Conservation (phyloP, 2,888 invertebrate genomes). For the Lasioglossum calceatum region DNA sequence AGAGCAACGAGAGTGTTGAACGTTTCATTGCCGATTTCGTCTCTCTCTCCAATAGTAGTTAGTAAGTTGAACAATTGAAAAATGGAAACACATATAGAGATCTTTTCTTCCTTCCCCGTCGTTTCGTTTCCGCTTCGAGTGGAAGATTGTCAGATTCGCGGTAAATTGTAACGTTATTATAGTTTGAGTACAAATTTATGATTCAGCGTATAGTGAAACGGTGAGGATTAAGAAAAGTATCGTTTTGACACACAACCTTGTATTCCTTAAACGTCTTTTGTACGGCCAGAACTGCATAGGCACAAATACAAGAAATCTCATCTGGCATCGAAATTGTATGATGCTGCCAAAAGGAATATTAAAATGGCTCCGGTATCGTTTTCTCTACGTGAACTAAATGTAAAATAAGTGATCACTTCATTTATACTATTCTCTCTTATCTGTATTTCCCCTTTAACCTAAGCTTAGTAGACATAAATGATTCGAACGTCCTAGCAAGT, state of each 20-base stretch:
- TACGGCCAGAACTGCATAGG: slow-evolving; percentile 49
- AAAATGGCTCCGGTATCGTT: slow-evolving; percentile 3
- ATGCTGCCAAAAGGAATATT: slow-evolving; percentile 9
- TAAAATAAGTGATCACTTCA: slow-evolving; percentile 28
- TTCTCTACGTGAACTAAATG: slow-evolving; percentile 25
- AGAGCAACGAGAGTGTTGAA: slow-evolving; percentile 41
- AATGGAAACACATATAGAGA: slow-evolving; percentile 27
- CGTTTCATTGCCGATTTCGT: slow-evolving; percentile 20
- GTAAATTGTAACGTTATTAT: slow-evolving; percentile 23
- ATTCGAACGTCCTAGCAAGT: slow-evolving; percentile 36
- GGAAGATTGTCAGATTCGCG: slow-evolving; percentile 45
- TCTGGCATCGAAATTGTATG: slow-evolving; percentile 26
- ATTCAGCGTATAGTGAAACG: slow-evolving; percentile 17
- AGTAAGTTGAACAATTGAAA: slow-evolving; percentile 28
- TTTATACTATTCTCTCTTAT: slow-evolving; percentile 23
- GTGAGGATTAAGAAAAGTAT: slow-evolving; percentile 26
- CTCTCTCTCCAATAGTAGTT: slow-evolving; percentile 13
- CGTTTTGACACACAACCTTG: slow-evolving; percentile 23
- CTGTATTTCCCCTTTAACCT: slow-evolving; percentile 16
- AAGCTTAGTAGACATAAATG: slow-evolving; percentile 29
- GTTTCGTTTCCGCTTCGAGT: slow-evolving; percentile 26
- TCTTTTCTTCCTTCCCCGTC: slow-evolving; percentile 25
- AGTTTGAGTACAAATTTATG: slow-evolving; percentile 17
- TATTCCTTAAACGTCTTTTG: slow-evolving; percentile 26
- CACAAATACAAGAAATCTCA: slow-evolving; percentile 51